Evolutionary conservation across 2,888 invertebrate genomes (phyloP), one percentile per base, ranked within the genome.

Genomic region (Mylabris sibirica): DNA sequence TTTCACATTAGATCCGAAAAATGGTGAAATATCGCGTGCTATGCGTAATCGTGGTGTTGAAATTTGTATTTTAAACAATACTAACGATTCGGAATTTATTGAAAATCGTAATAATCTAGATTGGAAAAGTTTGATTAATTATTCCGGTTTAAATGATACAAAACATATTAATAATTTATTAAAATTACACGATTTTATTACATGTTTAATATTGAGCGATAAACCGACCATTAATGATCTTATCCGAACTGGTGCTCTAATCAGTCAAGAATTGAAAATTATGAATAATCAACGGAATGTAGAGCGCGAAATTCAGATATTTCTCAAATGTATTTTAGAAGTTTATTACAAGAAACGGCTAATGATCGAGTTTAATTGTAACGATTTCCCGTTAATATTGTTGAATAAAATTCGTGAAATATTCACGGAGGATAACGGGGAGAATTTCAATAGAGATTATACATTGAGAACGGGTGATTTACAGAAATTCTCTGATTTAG

Each of bases 31-130:
- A 74, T 99, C 99, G 0, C 90, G 96, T 76, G 99, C 99, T 0
- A 99, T 99, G 99, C 89, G 99, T 70, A 99, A 99, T 84, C 89
- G 99, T 79, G 98, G 99, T 3, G 91, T 99, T 0, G 99, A 99
- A 87, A 92, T 99, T 77, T 93, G 85, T 80, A 81, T 93, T 66
- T 80, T 86, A 20, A 82, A 44, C 6, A n/a, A 83, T 59, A 80
- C 83, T 14, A 78, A 76, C 6, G 82, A 84, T 61, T 74, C 60
- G 2, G 26, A 66, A 8, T 17, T 35, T 44, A 20, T 20, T 2
- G 20, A 11, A 17, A 30, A 22, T 24, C 75, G 79, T 53, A 74
- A 80, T 41, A 70, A 78, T 44, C 78, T 84, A 26, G 90, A 91
- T 78, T 80, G 87, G 68, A 87, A 86, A 73, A 86, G 88, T 49